A percentile compares a stretch with the other conserved stretches of the same genome.
Evolutionary conservation across 2,888 invertebrate genomes (phyloP).

Genomic region (Synergus umbraculus): DNA sequence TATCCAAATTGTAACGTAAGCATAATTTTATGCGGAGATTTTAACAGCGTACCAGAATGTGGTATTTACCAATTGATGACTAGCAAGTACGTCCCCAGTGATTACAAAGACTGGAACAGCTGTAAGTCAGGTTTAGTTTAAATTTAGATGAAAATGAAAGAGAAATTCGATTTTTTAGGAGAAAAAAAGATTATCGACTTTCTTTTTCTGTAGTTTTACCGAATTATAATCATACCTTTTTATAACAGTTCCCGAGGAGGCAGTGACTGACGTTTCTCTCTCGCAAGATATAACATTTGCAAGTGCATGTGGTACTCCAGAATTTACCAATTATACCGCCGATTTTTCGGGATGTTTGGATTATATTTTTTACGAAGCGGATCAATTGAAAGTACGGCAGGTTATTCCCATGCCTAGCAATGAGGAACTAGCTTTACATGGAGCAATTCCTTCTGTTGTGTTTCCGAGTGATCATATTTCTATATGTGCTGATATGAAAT

Average conservation of each 20-base stretch:
- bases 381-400: conserved; percentile 82
- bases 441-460: conserved; percentile 91
- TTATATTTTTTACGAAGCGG: conserved; percentile 91
- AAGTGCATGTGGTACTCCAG: conserved; percentile 91
- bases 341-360: conserved; percentile 93
- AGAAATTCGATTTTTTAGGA: conserved; percentile 40
- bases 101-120: conserved; percentile 87
- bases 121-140: conserved; percentile 80
- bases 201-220: too few species aligned
- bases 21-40: conserved; percentile 93
- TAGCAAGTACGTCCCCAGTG: conserved; percentile 82
- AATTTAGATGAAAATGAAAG: conserved; percentile 43
- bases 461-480: conserved; percentile 97
- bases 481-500: conserved; percentile 88
- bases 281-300: conserved; percentile 82
- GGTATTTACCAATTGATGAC: conserved; percentile 90
- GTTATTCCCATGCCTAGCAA: conserved; percentile 89
- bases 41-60: conserved; percentile 92
- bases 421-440: conserved; percentile 86
- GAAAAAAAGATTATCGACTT: too few species aligned
- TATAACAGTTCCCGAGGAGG: conserved; percentile 83
- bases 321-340: conserved; percentile 90
- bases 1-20: conserved; percentile 79
- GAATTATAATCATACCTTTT: conserved; percentile 27
- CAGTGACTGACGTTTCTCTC: conserved; percentile 82